Conservation (phyloP, 1,140 invertebrate species). For the Diorhabda sublineata region DNA sequence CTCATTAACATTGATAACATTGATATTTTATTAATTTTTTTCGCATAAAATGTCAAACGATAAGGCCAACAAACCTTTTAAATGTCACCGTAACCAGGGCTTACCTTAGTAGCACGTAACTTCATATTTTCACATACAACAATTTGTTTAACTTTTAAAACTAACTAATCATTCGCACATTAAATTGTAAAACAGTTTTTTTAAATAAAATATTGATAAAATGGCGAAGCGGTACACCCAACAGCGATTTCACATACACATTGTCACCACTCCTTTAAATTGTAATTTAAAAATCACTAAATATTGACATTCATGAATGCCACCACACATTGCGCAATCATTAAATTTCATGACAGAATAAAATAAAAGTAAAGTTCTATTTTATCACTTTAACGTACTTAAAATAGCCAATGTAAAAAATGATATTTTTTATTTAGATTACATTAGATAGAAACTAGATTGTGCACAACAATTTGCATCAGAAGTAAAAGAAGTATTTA, state of each 20-base stretch:
- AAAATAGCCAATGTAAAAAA: too few species aligned
- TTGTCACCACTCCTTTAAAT: constrained; percentile 14
- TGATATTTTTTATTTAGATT: too few species aligned
- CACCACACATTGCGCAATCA: too few species aligned
- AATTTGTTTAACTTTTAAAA: constrained; percentile 1
- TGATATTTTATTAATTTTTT: constrained; percentile 19
- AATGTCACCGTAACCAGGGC: constrained; percentile 17
- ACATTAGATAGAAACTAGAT: too few species aligned
- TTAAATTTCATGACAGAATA: too few species aligned
- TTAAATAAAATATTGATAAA: constrained; percentile 26
- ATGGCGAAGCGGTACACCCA: constrained; percentile 32
- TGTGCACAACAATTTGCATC: too few species aligned
- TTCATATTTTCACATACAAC: constrained; percentile 14
- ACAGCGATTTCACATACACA: constrained; percentile 11
- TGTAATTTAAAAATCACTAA: constrained; percentile 2
- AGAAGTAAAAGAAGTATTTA: too few species aligned
- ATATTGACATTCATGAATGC: not conserved
- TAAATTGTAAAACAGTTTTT: constrained; percentile 9
- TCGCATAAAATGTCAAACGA: constrained; percentile 27
- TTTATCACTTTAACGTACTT: too few species aligned
- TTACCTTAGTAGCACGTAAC: constrained; percentile 8
- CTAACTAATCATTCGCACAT: constrained; percentile 1
- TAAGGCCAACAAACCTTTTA: constrained; percentile 29
- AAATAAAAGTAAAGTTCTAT: too few species aligned
- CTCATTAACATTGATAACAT: constrained; percentile 8